phyloP scores from a whole-genome alignment of 2,888 invertebrate genomes.

The Limnephilus marmoratus region DNA sequence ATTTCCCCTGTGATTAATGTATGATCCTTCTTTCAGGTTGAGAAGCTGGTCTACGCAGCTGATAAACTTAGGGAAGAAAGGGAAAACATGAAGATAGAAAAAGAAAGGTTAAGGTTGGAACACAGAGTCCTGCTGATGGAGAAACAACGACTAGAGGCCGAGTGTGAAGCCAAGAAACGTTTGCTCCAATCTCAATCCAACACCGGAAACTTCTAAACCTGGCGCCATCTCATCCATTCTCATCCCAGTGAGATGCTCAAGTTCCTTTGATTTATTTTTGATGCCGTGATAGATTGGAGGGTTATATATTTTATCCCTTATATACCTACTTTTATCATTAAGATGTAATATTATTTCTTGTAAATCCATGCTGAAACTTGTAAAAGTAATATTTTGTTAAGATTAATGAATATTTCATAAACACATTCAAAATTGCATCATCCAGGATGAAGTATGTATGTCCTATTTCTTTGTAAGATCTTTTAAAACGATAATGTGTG shows the following conservation, averaged over 20 bases:
- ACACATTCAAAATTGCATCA: background rate
- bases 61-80: conserved; percentile 62
- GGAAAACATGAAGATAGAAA: conserved; percentile 63
- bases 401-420: background rate
- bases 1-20: background rate
- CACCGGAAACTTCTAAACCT: background rate
- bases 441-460: background rate
- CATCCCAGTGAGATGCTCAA: background rate
- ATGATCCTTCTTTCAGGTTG: conserved; percentile 58
- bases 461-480: background rate
- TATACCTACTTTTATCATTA: background rate
- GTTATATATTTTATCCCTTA: background rate
- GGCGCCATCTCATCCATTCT: background rate
- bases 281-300: background rate
- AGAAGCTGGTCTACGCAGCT: conserved; percentile 60
- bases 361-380: background rate
- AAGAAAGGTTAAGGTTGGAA: conserved; percentile 60
- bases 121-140: conserved; percentile 60
- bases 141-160: conserved; percentile 58
- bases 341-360: background rate
- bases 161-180: conserved; percentile 43
- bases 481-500: background rate
- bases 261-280: background rate
- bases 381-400: background rate
- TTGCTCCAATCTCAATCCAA: conserved; percentile 34